Base-by-base conservation (phyloP, 2,888 invertebrate species). In the Phyto melanocephala region DNA sequence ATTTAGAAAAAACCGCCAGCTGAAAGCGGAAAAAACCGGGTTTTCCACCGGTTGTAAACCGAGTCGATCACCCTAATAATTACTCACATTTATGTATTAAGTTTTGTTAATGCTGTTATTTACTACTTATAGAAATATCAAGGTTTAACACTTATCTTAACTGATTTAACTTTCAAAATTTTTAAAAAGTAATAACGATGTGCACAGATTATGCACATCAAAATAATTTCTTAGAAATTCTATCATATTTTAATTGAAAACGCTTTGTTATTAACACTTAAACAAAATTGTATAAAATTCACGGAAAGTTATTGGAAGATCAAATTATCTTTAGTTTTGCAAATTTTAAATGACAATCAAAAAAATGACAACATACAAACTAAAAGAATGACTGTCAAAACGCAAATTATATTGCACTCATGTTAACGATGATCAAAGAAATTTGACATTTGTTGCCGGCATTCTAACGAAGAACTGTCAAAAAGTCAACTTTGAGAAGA, bases 391-490 rank as follows among this genome's bases (percentile, higher is more conserved):
- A 52, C 58, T 79, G 75, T 75, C 70, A 79, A 70, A 78, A 42
- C 13, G 52, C n/a, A 42, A 22, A 42, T 63, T 42, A 20, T 42
- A 72, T 67, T 50, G 15, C 50, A 58, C 28, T 45, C 40, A 40
- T 67, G 47, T 47, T 71, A 33, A 42, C 58, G 63, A 17, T 75
- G 71, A 82, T 82, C 71, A 79, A 79, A 79, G 65, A 67, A 62
- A 54, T 82, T 76, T 79, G 76, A 82, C 75, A 79, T 76, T 76
- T 70, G 47, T 37, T 42, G 67, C 82, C 82, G 82, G 47, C 75
- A 71, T 22, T 54, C 40, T 71, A 60, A 70, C 78, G 75, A 78
- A 70, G 74, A 74, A 78, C 75, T 82, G 82, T 82, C 82, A 82
- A 76, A 67, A 50, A 67, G 52, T 67, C 67, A 58, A 33, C 42